A percentile compares a stretch with the other conserved stretches of the same genome.
Conservation (phyloP, 2,888 invertebrate species). For the Nasonia oneida region DNA sequence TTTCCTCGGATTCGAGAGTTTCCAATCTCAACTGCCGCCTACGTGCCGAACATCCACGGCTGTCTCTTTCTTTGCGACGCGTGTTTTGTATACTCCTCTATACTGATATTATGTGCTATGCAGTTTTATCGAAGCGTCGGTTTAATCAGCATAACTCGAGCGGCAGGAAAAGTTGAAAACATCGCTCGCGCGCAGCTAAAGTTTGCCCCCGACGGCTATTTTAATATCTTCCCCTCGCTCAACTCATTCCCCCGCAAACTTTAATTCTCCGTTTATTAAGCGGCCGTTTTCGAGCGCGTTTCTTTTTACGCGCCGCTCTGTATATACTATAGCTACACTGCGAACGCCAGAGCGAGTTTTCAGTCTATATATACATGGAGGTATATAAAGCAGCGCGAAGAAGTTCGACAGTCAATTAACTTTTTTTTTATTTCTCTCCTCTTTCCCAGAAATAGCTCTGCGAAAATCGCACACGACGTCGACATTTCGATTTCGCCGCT, state of each 20-base stretch:
- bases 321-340: no score
- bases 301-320: no score
- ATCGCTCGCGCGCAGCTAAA: neutral
- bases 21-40: conserved; percentile 28
- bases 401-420: neutral
- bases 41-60: conserved; percentile 27
- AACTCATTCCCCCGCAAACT: neutral
- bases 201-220: neutral
- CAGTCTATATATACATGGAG: no score
- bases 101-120: neutral
- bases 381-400: no score
- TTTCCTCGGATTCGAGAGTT: conserved; percentile 31
- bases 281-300: neutral
- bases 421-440: neutral
- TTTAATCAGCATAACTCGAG: conserved; percentile 21
- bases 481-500: conserved; percentile 7
- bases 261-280: neutral
- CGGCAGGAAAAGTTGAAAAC: neutral
- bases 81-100: no score
- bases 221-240: neutral
- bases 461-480: neutral
- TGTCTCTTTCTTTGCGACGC: neutral
- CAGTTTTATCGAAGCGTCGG: neutral
- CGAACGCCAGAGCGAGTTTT: no score
- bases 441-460: neutral